These are phyloP conservation scores for Dryomyza anilis DNA, from an alignment of 2,888 invertebrate genomes.

Conservation along the genomic window DNA sequence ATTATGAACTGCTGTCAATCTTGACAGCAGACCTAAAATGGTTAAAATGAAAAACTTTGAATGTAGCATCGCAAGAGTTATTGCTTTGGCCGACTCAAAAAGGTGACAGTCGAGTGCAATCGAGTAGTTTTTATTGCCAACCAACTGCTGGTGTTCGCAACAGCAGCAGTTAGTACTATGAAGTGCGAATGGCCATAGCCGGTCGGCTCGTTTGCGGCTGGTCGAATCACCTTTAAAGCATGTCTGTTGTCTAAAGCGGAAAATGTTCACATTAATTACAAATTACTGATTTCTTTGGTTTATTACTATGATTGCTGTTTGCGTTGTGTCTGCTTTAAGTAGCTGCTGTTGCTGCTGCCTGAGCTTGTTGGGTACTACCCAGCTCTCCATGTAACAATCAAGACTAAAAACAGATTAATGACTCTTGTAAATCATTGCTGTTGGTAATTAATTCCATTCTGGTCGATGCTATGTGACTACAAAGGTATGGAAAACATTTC, in stretches of 20 bases:
- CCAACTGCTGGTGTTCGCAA: neutral
- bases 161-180: neutral
- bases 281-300: slow-evolving; percentile 50
- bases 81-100: slow-evolving; percentile 50
- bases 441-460: slow-evolving; percentile 15
- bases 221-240: slow-evolving; percentile 51
- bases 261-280: slow-evolving; percentile 56
- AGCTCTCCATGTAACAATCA: neutral
- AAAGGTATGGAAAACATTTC: too few species aligned
- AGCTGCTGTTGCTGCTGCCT: slow-evolving; percentile 8
- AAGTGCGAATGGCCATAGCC: neutral
- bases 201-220: slow-evolving; percentile 37
- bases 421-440: slow-evolving; percentile 17
- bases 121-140: slow-evolving; percentile 40
- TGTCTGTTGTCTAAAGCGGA: slow-evolving; percentile 48
- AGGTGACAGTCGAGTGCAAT: neutral
- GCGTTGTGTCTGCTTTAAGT: slow-evolving; percentile 9
- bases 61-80: slow-evolving; percentile 40
- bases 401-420: slow-evolving; percentile 20
- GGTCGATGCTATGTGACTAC: neutral
- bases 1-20: slow-evolving; percentile 16
- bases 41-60: too few species aligned
- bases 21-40: neutral
- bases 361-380: neutral
- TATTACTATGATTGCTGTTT: slow-evolving; percentile 1